These are phyloP conservation scores for Etheostoma perlongum DNA, from an alignment of 2,797 vertebrate species.

Conservation along the genomic window DNA sequence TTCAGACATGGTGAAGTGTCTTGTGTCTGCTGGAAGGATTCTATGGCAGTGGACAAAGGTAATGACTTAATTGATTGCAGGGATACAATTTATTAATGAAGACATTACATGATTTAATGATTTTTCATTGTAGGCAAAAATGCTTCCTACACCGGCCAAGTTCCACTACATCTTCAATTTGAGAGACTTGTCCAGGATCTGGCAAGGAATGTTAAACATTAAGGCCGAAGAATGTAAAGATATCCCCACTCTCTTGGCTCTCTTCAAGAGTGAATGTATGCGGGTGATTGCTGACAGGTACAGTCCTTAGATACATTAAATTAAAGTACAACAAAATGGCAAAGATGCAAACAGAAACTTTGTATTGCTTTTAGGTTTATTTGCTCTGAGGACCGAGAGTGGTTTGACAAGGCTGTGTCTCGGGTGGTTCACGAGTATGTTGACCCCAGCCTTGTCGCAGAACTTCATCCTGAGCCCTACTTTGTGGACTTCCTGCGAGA, in stretches of 20 bases:
- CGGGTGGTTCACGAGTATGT: constrained; percentile 83
- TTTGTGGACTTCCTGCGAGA: constrained; percentile 92
- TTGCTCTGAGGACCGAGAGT: constrained; percentile 84
- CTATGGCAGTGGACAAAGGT: constrained; percentile 91
- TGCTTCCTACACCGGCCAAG: constrained; percentile 91
- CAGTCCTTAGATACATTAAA: constrained; percentile 4
- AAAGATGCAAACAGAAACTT: neutral
- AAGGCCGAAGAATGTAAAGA: constrained; percentile 82
- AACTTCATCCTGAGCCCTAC: constrained; percentile 78
- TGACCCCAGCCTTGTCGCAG: constrained; percentile 66
- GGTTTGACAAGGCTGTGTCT: constrained; percentile 86
- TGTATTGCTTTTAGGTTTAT: constrained; percentile 75
- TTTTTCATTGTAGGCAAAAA: constrained; percentile 82
- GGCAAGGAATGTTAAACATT: constrained; percentile 91
- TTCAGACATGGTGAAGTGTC: constrained; percentile 67
- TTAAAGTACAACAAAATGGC: neutral
- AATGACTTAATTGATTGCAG: constrained; percentile 9
- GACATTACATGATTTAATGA: constrained; percentile 35
- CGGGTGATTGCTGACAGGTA: constrained; percentile 85
- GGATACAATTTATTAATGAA: neutral
- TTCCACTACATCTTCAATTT: constrained; percentile 93
- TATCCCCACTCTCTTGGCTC: constrained; percentile 78
- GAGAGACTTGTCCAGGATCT: constrained; percentile 91
- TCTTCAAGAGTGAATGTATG: constrained; percentile 81
- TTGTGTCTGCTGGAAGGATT: constrained; percentile 87